Evolutionary conservation across 2,113 vertebrate species (phyloP), one percentile per base, ranked within the genome.

Genomic region (Anser cygnoides): DNA sequence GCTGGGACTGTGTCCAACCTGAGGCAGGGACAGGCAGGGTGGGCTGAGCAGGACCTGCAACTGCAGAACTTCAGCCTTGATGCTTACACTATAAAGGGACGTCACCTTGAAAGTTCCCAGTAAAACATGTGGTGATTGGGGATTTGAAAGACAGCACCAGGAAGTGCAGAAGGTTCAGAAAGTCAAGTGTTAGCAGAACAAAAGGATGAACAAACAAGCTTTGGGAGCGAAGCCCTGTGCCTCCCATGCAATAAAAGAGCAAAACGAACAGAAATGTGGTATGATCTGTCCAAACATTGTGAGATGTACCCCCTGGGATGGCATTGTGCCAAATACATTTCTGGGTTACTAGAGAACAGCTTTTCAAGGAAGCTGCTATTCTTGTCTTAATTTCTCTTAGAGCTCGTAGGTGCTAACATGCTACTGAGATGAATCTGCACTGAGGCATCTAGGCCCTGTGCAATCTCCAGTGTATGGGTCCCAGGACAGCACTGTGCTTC

Each of bases 1-100:
- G 57, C 70, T 1, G 6, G 0, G 25, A 20, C 18, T 9, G 10
- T 3, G 9, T 1, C n/a, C 6, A 10, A 3, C 9, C 12, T 10
- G 33, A 2, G 13, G 41, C 14, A 0, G 6, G 9, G 31, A 4
- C 15, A 1, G 15, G 9, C 57, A 1, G 17, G 29, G 10, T 6
- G 58, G 22, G 29, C 25, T 33, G 85, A 29, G 18, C 58, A 13
- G 41, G 28, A 13, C 49, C 29, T 55, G 31, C 35, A 31, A 10
- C 41, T 9, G 13, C 54, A 18, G 63, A 35, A 15, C 21, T 86
- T 61, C 29, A 35, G 43, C 46, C n/a, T 41, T 3, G 39, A 8
- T 37, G 19, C 26, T 52, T 37, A 4, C 17, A 2, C 29, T 19
- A 2, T 58, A 31, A 13, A 54, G 54, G 26, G 52, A 17, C 4